phyloP scores from a whole-genome alignment of 1,140 invertebrate genomes.

The Charaxes varanes region DNA sequence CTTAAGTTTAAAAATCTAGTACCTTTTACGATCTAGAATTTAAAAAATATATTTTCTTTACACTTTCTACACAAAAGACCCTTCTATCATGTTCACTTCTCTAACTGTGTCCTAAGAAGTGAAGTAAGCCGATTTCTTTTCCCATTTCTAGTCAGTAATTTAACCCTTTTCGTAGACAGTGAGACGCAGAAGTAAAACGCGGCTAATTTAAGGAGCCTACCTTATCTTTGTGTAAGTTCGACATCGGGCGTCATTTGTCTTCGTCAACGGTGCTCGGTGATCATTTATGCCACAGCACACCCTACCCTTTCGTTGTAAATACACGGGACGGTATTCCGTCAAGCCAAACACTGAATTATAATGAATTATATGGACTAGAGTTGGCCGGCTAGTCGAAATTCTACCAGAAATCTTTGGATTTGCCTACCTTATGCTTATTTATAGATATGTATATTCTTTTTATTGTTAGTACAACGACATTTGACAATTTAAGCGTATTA shows the following conservation, averaged over 20 bases:
- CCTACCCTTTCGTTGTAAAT: constrained; percentile 57
- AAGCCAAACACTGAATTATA: constrained; percentile 13
- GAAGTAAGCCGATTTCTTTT: too few species aligned
- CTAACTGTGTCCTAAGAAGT: too few species aligned
- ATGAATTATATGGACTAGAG: background rate
- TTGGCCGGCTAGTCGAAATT: background rate
- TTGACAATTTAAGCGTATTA: too few species aligned
- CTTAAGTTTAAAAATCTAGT: too few species aligned
- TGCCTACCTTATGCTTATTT: too few species aligned
- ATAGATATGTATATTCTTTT: too few species aligned
- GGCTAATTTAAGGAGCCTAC: constrained; percentile 68
- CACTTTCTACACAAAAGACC: too few species aligned
- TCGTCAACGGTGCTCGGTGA: constrained; percentile 66
- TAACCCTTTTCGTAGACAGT: constrained; percentile 38
- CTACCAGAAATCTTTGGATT: background rate
- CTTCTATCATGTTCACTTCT: too few species aligned
- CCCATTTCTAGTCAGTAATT: background rate
- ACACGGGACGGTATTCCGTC: constrained; percentile 26
- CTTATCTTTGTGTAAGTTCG: constrained; percentile 69
- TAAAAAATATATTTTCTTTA: too few species aligned
- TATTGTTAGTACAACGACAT: too few species aligned
- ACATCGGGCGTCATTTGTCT: constrained; percentile 65
- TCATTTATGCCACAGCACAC: constrained; percentile 72
- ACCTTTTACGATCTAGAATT: too few species aligned
- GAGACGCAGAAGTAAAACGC: constrained; percentile 62